phyloP scores from a whole-genome alignment of 2,797 vertebrate species.

The Octomys mimax region DNA sequence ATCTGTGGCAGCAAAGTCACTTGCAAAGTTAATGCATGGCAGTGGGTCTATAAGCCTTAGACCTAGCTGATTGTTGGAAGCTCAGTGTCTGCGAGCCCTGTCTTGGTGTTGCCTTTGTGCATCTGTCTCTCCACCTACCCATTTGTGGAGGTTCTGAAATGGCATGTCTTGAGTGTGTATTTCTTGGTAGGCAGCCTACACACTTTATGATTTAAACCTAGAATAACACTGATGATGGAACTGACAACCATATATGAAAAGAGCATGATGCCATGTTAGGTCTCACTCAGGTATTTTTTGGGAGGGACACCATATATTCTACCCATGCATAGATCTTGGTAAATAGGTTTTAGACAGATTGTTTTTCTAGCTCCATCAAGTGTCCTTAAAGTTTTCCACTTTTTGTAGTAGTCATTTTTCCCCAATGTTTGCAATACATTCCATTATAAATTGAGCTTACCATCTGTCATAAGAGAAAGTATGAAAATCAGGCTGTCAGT shows the following conservation, averaged over 20 bases:
- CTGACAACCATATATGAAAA: neutral
- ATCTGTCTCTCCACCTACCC: neutral
- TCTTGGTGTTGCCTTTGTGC: neutral
- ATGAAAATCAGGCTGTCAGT: constrained; percentile 51
- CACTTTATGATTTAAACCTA: neutral
- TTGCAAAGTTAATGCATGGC: neutral
- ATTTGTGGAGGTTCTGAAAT: neutral
- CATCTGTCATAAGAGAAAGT: constrained; percentile 61
- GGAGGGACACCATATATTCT: neutral
- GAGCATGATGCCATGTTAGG: neutral
- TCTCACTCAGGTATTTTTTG: neutral
- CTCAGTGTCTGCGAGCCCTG: neutral
- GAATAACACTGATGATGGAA: neutral
- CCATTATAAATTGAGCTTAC: constrained; percentile 64
- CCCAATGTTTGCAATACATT: constrained; percentile 61
- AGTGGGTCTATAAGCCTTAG: neutral
- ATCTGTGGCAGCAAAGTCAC: neutral
- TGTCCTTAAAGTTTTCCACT: constrained; percentile 62
- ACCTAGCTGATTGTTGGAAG: neutral
- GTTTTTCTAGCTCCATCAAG: constrained; percentile 51
- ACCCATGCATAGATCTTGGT: neutral
- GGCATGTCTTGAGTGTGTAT: neutral
- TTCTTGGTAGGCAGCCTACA: neutral
- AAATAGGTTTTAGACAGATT: constrained; percentile 63
- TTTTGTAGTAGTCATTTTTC: constrained; percentile 64